Conservation (phyloP, 2,888 invertebrate species). For the Agrotis exclamationis region DNA sequence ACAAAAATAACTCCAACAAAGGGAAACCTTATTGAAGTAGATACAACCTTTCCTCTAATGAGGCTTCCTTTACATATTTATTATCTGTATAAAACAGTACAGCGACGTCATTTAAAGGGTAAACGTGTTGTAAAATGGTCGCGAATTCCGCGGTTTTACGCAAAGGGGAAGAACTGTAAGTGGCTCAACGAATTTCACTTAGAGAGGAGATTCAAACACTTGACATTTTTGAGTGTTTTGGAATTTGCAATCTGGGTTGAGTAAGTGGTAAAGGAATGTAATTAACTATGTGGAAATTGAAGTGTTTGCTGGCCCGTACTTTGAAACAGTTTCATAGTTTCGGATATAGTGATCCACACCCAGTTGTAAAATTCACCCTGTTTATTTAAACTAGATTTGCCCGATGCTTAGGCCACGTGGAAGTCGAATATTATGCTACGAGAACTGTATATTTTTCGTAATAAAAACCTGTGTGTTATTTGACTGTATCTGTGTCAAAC, state of each 20-base stretch:
- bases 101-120: constrained; percentile 49
- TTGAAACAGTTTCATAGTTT: background rate
- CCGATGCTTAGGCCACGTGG: too few relatives aligned
- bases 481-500: too few relatives aligned
- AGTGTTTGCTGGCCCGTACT: background rate
- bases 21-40: too few relatives aligned
- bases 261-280: constrained; percentile 7
- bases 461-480: too few relatives aligned
- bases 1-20: too few relatives aligned
- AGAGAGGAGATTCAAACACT: constrained; percentile 40
- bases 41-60: background rate
- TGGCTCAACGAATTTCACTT: constrained; percentile 65
- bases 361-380: too few relatives aligned
- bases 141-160: constrained; percentile 61
- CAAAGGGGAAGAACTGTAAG: constrained; percentile 55
- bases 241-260: constrained; percentile 25
- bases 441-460: too few relatives aligned
- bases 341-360: too few relatives aligned
- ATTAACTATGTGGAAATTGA: background rate
- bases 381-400: too few relatives aligned
- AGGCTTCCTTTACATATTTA: constrained; percentile 8
- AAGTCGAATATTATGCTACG: too few relatives aligned
- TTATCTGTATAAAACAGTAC: constrained; percentile 45
- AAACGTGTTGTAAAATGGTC: constrained; percentile 60
- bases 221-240: constrained; percentile 36